Conservation (phyloP, 2,113 vertebrate genomes). For the Cyprinodon tularosa region DNA sequence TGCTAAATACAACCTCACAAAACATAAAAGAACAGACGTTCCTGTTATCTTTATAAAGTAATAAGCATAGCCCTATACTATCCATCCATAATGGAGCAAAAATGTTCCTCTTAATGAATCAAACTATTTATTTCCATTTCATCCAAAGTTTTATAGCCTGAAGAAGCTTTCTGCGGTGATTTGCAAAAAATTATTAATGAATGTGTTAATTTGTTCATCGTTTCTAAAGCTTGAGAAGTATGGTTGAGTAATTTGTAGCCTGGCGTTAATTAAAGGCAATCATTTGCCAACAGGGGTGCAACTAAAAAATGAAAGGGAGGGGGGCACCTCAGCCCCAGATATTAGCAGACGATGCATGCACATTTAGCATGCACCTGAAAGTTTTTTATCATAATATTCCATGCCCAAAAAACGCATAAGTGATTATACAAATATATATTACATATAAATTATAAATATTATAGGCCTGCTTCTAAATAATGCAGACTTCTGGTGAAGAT, state of each 20-base stretch:
- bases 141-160: not conserved
- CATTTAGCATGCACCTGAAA: too few relatives aligned
- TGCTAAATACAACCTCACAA: not conserved
- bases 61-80: not conserved
- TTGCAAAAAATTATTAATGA: not conserved
- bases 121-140: not conserved
- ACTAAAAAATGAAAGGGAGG: too few relatives aligned
- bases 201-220: not conserved
- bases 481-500: too few relatives aligned
- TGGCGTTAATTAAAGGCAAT: conserved; percentile 23
- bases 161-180: not conserved
- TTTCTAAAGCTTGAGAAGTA: not conserved
- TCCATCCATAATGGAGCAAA: too few relatives aligned
- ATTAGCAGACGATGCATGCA: not conserved
- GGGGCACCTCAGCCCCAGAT: not conserved
- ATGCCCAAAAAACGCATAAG: too few relatives aligned
- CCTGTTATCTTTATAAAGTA: not conserved
- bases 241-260: not conserved
- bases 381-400: too few relatives aligned
- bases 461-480: too few relatives aligned
- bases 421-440: too few relatives aligned
- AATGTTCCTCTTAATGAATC: not conserved
- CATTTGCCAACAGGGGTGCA: not conserved
- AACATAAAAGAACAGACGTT: not conserved
- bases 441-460: too few relatives aligned